Evolutionary conservation across 2,797 vertebrate genomes (phyloP).

Genomic region (Thalassophryne amazonica): DNA sequence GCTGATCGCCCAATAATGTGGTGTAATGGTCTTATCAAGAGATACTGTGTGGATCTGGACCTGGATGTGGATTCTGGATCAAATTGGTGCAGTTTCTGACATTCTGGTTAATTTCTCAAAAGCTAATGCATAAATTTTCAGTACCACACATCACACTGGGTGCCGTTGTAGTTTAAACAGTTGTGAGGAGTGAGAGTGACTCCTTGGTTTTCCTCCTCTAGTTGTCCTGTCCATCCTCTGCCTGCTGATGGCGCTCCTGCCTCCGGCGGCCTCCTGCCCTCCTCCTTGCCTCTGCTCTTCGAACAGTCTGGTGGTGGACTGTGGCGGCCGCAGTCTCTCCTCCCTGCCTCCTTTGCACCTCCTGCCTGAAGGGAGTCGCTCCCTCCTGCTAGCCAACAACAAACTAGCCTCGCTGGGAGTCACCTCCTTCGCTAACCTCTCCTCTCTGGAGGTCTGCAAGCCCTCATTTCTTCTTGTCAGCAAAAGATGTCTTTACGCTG

Average conservation of each 20-base stretch:
- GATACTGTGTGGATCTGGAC: too few species aligned
- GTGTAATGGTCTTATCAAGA: too few species aligned
- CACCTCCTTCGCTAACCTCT: constrained; percentile 88
- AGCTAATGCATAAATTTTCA: too few species aligned
- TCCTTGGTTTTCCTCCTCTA: constrained; percentile 43
- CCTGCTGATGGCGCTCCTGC: constrained; percentile 73
- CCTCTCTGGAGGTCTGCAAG: constrained; percentile 82
- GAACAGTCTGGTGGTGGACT: constrained; percentile 86
- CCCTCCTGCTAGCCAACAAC: constrained; percentile 94
- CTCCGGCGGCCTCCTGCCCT: constrained; percentile 82
- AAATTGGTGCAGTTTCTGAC: too few species aligned
- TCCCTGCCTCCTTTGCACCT: constrained; percentile 84
- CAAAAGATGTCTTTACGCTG: not conserved
- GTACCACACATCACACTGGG: too few species aligned
- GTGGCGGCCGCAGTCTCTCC: constrained; percentile 87
- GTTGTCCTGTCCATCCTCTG: constrained; percentile 85
- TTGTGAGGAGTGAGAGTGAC: too few species aligned
- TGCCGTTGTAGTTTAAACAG: too few species aligned
- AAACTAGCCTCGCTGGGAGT: constrained; percentile 85
- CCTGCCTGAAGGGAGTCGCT: constrained; percentile 85
- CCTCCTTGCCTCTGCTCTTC: constrained; percentile 84
- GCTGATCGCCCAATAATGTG: too few species aligned
- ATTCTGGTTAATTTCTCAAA: too few species aligned
- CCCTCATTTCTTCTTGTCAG: not conserved
- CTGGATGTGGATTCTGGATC: too few species aligned